Evolutionary conservation across 2,888 invertebrate species (phyloP).

Genomic region (Boloria euphrosyne): DNA sequence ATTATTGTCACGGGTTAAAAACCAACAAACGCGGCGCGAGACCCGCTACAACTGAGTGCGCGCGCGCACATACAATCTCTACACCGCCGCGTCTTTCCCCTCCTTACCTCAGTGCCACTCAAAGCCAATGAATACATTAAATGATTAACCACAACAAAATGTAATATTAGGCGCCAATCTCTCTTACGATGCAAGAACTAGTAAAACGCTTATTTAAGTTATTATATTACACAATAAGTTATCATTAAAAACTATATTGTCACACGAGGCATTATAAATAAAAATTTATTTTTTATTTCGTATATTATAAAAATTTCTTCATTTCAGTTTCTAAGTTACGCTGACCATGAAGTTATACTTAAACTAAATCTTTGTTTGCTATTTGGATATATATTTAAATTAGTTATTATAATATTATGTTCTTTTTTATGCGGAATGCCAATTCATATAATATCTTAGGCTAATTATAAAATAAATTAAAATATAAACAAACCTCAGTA

Average conservation of each 20-base stretch:
- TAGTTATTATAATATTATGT: too few species aligned
- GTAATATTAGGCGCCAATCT: slow-evolving; percentile 24
- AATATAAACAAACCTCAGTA: slow-evolving; percentile 24
- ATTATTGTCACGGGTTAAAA: slow-evolving; percentile 76
- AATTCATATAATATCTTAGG: slow-evolving; percentile 4
- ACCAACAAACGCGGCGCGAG: slow-evolving; percentile 69
- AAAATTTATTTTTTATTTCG: too few species aligned
- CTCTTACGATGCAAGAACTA: slow-evolving; percentile 3
- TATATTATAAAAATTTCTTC: too few species aligned
- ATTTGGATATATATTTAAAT: too few species aligned
- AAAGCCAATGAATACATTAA: slow-evolving; percentile 34
- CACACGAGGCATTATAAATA: too few species aligned
- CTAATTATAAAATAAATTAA: slow-evolving; percentile 5
- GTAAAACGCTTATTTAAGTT: not conserved
- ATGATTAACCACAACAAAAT: slow-evolving; percentile 23
- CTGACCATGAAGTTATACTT: too few species aligned
- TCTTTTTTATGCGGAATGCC: not conserved
- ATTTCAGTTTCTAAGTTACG: too few species aligned
- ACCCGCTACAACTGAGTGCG: slow-evolving; percentile 60
- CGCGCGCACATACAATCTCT: slow-evolving; percentile 51
- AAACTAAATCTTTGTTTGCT: too few species aligned
- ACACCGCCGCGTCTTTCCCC: slow-evolving; percentile 41
- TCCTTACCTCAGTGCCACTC: slow-evolving; percentile 32
- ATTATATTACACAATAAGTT: too few species aligned
- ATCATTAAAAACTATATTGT: too few species aligned